Percentiles rank a stretch among this genome's conserved stretches.
Conservation (phyloP, 2,113 vertebrate genomes). For the Onychorhynchus coronatus region DNA sequence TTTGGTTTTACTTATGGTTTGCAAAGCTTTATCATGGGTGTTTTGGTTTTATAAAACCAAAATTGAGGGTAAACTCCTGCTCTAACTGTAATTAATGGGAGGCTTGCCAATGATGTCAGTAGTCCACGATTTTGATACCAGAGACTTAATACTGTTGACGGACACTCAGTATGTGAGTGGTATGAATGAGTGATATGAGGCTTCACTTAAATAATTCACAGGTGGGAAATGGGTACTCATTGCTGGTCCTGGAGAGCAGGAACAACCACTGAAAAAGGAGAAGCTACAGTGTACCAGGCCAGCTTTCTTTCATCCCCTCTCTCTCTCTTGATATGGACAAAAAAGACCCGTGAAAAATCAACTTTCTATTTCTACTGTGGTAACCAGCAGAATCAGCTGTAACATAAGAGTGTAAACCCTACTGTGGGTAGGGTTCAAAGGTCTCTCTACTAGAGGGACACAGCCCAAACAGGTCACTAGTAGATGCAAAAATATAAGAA, state of each 20-base stretch:
- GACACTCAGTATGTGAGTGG: neutral
- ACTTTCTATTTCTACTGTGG: neutral
- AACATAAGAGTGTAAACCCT: neutral
- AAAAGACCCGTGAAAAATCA: neutral
- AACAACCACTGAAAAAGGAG: neutral
- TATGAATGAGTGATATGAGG: neutral
- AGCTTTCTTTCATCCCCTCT: neutral
- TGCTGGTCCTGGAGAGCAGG: neutral
- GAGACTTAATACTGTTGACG: neutral
- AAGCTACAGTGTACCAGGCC: neutral
- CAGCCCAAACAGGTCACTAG: neutral
- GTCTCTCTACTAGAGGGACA: neutral
- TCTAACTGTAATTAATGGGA: neutral
- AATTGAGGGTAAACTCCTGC: neutral
- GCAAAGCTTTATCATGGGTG: neutral
- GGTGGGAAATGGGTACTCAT: neutral
- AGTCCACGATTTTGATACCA: neutral
- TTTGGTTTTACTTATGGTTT: neutral
- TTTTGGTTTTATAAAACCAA: neutral
- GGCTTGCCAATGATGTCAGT: neutral
- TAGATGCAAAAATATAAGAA: neutral
- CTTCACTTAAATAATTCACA: neutral
- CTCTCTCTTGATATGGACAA: neutral
- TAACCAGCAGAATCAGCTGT: neutral
- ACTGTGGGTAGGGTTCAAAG: neutral